These are phyloP conservation scores for Burhinus bistriatus DNA, from an alignment of 2,113 vertebrate species.

Conservation along the genomic window DNA sequence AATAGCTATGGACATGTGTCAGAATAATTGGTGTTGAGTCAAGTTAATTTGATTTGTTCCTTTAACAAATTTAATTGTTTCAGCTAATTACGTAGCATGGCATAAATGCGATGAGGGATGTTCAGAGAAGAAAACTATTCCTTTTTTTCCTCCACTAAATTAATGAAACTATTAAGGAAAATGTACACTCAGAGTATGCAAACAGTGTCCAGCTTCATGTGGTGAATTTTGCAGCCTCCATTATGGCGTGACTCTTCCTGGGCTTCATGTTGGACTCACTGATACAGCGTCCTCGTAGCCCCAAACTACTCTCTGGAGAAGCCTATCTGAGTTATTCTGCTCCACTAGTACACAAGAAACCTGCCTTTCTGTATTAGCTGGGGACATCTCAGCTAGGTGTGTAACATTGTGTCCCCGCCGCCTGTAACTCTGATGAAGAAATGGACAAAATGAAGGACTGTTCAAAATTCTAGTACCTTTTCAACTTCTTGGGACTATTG, in stretches of 20 bases:
- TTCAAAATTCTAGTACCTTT: background rate
- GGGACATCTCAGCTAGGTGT: background rate
- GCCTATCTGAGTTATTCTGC: background rate
- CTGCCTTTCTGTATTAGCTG: background rate
- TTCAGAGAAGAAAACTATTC: background rate
- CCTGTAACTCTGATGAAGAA: background rate
- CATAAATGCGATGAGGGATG: background rate
- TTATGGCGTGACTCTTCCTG: background rate
- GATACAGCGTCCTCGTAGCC: fast-evolving
- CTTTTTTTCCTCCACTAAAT: background rate
- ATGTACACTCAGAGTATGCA: background rate
- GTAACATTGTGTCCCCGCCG: background rate
- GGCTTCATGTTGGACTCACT: background rate
- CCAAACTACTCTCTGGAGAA: background rate
- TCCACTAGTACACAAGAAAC: background rate
- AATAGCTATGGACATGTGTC: background rate
- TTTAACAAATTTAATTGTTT: slow-evolving; percentile 45
- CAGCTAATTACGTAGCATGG: background rate
- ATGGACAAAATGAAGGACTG: background rate
- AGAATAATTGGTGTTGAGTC: slow-evolving; percentile 10
- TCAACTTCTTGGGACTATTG: background rate
- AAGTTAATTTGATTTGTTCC: slow-evolving; percentile 29
- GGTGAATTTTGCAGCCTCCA: background rate
- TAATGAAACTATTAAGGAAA: background rate
- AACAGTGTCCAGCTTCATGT: background rate